Evolutionary conservation across 2,888 invertebrate genomes (phyloP), one percentile per base, ranked within the genome.

Genomic region (Aspidapion aeneum): DNA sequence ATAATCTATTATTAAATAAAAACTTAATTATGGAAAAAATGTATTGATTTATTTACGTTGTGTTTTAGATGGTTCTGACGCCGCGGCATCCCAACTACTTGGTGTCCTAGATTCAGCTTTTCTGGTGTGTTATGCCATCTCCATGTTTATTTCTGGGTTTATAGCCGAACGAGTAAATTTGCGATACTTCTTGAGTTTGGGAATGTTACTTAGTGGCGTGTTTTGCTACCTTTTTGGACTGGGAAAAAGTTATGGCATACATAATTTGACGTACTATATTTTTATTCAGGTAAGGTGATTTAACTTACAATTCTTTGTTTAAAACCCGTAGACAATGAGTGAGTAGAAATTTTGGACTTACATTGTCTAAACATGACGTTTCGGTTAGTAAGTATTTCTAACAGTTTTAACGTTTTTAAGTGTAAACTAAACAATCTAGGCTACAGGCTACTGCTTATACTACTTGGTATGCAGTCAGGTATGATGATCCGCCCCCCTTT

Each of bases 81-180:
- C 84, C 0, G 89, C 91, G 76, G 90, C 93, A 1, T 85, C 90
- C 66, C 87, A 90, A 1, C 79, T 95, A 48, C 85, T 98, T 50
- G 97, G 96, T 0, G 86, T 90, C 7, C 80, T 98, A 68, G 98
- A 98, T 77, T 94, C 95, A 0, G 89, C 95, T 0, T 98, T 96
- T 79, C 83, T 98, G 0, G 94, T 97, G 79, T 87, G 92, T 0
- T 98, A 98, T 77, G 97, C 97, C 0, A 85, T 87, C 61, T 92
- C 95, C 67, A 98, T 98, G 98, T 98, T 97, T 79, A 80, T 83
- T 0, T 89, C 89, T 1, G 98, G 98, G 1, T 91, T 96, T 79
- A 83, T 97, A 61, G 98, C 97, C 0, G 98, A 98, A 80, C 83
- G 97, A 35, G 90, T 94, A 21, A 94, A 96, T 72, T 81, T 98